phyloP scores from a whole-genome alignment of 2,888 invertebrate species.

The Acanthosepion esculentum region DNA sequence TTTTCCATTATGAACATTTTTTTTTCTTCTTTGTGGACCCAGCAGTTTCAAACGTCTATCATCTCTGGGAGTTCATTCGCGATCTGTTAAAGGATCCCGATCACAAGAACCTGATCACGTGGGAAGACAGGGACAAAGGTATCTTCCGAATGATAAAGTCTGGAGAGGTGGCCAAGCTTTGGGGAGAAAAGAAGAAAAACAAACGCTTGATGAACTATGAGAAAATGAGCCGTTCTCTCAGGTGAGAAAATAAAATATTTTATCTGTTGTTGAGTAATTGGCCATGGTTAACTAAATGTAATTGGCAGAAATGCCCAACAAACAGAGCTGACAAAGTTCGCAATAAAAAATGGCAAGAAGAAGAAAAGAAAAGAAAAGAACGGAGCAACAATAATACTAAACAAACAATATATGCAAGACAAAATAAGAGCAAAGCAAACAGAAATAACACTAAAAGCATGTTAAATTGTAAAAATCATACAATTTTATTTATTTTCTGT shows the following conservation, averaged over 20 bases:
- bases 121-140: conserved; percentile 89
- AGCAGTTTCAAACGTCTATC: conserved; percentile 71
- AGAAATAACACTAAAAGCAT: no score
- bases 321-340: no score
- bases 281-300: no score
- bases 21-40: conserved; percentile 1
- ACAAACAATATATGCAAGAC: no score
- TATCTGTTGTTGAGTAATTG: no score
- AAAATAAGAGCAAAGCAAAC: no score
- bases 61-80: conserved; percentile 88
- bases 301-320: no score
- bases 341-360: no score
- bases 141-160: conserved; percentile 91
- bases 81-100: conserved; percentile 85
- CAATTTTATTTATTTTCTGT: no score
- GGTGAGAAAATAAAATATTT: conserved; percentile 76
- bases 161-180: conserved; percentile 88
- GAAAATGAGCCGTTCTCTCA: conserved; percentile 91
- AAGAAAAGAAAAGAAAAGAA: no score
- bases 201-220: conserved; percentile 90
- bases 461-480: no score
- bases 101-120: conserved; percentile 87
- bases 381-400: no score
- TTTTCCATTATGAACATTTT: background rate
- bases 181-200: conserved; percentile 90